Conservation (phyloP, 2,113 vertebrate species). For the Bungarus multicinctus region DNA sequence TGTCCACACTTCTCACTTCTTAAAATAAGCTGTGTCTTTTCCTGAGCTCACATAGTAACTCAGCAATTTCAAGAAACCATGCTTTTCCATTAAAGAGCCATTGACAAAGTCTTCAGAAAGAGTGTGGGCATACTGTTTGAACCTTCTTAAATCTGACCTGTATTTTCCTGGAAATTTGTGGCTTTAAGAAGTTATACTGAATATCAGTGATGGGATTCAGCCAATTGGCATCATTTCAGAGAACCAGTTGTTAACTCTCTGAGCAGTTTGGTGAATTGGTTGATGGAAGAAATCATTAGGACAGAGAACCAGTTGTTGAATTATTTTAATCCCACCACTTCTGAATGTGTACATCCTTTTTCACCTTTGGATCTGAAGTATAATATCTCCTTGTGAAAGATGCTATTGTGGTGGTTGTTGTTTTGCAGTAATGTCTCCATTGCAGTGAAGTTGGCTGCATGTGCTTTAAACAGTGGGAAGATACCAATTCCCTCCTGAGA, state of each 20-base stretch:
- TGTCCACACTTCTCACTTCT: neutral
- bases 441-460: neutral
- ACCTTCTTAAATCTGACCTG: neutral
- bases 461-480: neutral
- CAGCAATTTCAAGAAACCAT: neutral
- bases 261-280: too few species aligned
- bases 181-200: neutral
- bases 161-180: neutral
- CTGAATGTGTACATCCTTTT: neutral
- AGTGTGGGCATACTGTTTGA: neutral
- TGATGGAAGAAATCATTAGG: too few species aligned
- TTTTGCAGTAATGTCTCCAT: neutral
- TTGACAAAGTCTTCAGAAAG: neutral
- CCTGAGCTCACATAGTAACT: neutral
- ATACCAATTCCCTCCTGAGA: neutral
- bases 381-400: neutral
- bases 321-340: too few species aligned
- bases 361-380: neutral
- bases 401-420: neutral
- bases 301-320: too few species aligned
- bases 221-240: too few species aligned
- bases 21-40: neutral
- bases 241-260: too few species aligned
- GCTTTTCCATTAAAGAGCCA: neutral
- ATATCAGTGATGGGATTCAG: too few species aligned